These are phyloP conservation scores for Rousettus madagascariensis DNA, from an alignment of 2,797 vertebrate genomes.

Conservation along the genomic window DNA sequence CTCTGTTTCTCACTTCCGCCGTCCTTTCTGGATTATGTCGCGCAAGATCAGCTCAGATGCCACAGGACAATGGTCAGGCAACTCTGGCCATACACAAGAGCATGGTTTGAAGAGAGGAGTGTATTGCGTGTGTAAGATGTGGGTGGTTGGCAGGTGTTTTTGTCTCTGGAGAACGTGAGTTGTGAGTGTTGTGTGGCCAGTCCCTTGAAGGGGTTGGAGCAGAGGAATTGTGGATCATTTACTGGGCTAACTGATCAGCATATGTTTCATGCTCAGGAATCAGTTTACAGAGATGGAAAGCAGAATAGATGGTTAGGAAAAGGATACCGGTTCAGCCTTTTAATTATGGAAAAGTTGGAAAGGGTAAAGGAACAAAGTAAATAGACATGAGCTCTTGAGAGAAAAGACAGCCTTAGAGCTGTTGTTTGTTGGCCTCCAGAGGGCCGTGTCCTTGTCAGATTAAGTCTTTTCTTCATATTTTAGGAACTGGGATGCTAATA, in stretches of 20 bases:
- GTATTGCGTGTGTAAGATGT: background rate
- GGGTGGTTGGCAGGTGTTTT: background rate
- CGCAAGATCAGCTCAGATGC: background rate
- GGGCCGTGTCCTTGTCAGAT: background rate
- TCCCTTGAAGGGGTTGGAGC: background rate
- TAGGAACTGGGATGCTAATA: background rate
- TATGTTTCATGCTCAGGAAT: constrained; percentile 36
- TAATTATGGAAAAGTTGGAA: constrained; percentile 73
- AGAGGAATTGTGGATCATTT: background rate
- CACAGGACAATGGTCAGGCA: background rate
- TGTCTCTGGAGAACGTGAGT: background rate
- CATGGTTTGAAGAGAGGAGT: background rate
- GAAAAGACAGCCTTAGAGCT: background rate
- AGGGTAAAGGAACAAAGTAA: constrained; percentile 12
- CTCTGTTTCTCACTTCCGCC: background rate
- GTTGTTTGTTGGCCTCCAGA: background rate
- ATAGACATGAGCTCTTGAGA: background rate
- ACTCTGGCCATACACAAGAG: background rate
- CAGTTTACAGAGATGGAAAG: constrained; percentile 56
- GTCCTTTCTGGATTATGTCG: background rate
- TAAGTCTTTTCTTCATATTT: background rate
- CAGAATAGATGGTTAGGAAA: constrained; percentile 40
- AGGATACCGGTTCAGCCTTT: constrained; percentile 49
- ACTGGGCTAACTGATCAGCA: background rate
- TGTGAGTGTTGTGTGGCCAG: background rate